Base-by-base conservation (phyloP, 2,888 invertebrate species). In the Aspidiotus destructor region DNA sequence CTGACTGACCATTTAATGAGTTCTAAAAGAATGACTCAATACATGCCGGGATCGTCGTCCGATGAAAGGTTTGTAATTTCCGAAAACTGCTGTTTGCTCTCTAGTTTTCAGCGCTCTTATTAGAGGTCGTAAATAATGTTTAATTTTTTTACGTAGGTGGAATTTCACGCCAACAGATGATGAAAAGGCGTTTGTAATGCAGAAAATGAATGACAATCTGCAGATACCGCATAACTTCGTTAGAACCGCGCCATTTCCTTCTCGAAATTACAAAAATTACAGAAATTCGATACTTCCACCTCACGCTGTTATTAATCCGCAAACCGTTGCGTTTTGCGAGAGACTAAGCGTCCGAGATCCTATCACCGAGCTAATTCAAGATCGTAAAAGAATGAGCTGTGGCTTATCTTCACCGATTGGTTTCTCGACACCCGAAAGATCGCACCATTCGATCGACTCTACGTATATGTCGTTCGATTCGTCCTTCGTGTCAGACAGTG, bases 1-100 rank as follows among this genome's bases (percentile, higher is more conserved):
- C 82, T 84, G 72, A 98, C 98, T 1, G 92, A 98, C 80, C 90
- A 95, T 79, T 81, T 97, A 60, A 78, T 92, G 57, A 88, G 85
- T 75, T 84, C 89, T 0, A 87, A 86, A 75, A 84, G 80, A 74
- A 77, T 81, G 10, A 81, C 81, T 60, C 83, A 84, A 73, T 92
- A 88, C 75, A 85, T 96, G 86, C 96, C 96, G 0, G 90, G 90
- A 9, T 85, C 86, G 52, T 83, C 40, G 79, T 64, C 67, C n/a
- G 10, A 80, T 73, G 86, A 86, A 74, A 85, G 88, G 83, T 86
- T 76, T 40, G 40, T 28, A 13, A 41, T 60, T 11, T 57, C 3
- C 58, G 16, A 16, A 3, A 57, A 16, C 15, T 52, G 5, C 15
- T 52, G 5, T 28, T 28, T 28, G 28, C 28, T 28, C 5, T 28